Evolutionary conservation across 2,888 invertebrate species (phyloP), one percentile per base, ranked within the genome.

Genomic region (Rhagium mordax): DNA sequence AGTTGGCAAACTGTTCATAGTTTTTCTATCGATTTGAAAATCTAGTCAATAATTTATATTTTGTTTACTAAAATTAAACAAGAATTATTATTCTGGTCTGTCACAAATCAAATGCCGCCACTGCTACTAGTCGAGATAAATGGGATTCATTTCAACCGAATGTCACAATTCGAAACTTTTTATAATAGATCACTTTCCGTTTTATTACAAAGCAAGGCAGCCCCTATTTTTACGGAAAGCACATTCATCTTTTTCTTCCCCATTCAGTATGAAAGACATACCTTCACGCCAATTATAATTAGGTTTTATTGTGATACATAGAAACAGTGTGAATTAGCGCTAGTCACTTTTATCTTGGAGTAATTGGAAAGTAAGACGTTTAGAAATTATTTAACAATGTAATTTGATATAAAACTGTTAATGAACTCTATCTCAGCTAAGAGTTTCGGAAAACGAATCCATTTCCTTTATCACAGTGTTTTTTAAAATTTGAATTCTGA

Each of bases 151-250:
- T 78, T 74, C 67, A 68, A 69, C 68, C 67, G 62, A 75, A 78
- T 76, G 79, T 79, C 78, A 81, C 79, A 77, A 77, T 75, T 72
- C 75, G 74, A 80, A 80, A 81, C 77, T 79, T 80, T 78, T 74
- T 78, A 77, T 81, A 80, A 81, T 79, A 74, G 81, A 81, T 81
- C 80, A 78, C 76, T 81, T 81, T 80, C 77, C 79, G 78, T 77
- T 78, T 78, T 76, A 77, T 77, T 72, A 74, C 67, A 65, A 65
- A 72, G 71, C 55, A 70, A 16, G 18, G 61, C 57, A 60, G 60
- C 57, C 27, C 62, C 67, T 70, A 49, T 70, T 72, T 69, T 29
- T 64, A 67, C 57, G 3, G 57, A 55, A 47, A 69, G 47, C 62
- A 57, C 49, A 70, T 73, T 65, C 21, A 62, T 70, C 69, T 70